These are phyloP conservation scores for Todus mexicanus DNA, from an alignment of 2,797 vertebrate genomes.

Conservation along the genomic window DNA sequence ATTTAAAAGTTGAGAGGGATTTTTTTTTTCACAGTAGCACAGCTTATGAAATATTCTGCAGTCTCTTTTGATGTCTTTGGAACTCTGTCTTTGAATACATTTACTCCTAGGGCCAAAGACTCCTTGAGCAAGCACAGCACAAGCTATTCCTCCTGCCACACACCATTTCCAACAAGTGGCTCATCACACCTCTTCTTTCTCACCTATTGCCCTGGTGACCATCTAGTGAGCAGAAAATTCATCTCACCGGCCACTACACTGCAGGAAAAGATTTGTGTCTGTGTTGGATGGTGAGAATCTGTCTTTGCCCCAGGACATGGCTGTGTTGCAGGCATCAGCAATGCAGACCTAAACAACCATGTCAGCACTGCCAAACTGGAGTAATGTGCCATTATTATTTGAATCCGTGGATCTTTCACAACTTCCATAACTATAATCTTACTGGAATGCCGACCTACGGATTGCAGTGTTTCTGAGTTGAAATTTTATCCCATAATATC, in stretches of 20 bases:
- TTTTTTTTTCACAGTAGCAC: not conserved
- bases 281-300: fast-evolving
- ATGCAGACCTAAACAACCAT: not conserved
- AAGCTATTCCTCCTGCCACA: not conserved
- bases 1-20: not conserved
- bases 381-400: not conserved
- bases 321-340: not conserved
- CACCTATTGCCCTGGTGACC: not conserved
- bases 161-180: not conserved
- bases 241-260: not conserved
- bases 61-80: not conserved
- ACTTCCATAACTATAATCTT: not conserved
- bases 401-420: not conserved
- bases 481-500: not conserved
- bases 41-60: not conserved
- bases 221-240: not conserved
- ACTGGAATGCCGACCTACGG: not conserved
- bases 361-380: not conserved
- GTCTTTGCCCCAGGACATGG: not conserved
- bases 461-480: not conserved
- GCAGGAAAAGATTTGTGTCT: not conserved
- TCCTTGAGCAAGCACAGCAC: not conserved
- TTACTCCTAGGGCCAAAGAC: not conserved
- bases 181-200: not conserved
- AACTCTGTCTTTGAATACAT: not conserved